Evolutionary conservation across 2,113 vertebrate species (phyloP).

Genomic region (Platycercus adscitus): DNA sequence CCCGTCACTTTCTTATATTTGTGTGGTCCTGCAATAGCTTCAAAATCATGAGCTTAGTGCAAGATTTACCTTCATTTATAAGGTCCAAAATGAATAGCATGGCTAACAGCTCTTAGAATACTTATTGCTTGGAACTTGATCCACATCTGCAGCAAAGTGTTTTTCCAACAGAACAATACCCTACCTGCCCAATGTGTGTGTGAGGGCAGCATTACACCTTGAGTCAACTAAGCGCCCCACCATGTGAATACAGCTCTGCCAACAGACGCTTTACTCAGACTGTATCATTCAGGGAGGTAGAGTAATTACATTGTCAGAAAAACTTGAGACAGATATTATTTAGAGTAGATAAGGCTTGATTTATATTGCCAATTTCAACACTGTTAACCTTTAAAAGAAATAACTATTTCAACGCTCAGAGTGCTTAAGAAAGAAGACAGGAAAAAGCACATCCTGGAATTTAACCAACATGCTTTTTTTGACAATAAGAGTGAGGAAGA

Average conservation of each 20-base stretch:
- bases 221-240: background rate
- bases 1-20: background rate
- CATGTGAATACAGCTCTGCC: background rate
- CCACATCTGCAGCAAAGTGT: background rate
- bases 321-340: background rate
- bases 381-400: slow-evolving; percentile 31
- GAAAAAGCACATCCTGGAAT: background rate
- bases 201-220: background rate
- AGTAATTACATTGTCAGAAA: background rate
- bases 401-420: background rate
- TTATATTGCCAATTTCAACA: slow-evolving; percentile 18
- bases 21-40: background rate
- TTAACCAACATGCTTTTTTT: background rate
- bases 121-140: background rate
- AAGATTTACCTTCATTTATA: background rate
- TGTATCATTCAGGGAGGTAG: background rate
- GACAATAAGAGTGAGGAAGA: background rate
- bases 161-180: slow-evolving; percentile 4
- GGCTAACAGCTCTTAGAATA: background rate
- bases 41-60: background rate
- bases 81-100: background rate
- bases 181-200: background rate
- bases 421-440: background rate
- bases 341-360: slow-evolving; percentile 2
- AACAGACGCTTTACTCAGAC: slow-evolving; percentile 12